Evolutionary conservation across 2,797 vertebrate genomes (phyloP).

Genomic region (Loris lydekkerianus): DNA sequence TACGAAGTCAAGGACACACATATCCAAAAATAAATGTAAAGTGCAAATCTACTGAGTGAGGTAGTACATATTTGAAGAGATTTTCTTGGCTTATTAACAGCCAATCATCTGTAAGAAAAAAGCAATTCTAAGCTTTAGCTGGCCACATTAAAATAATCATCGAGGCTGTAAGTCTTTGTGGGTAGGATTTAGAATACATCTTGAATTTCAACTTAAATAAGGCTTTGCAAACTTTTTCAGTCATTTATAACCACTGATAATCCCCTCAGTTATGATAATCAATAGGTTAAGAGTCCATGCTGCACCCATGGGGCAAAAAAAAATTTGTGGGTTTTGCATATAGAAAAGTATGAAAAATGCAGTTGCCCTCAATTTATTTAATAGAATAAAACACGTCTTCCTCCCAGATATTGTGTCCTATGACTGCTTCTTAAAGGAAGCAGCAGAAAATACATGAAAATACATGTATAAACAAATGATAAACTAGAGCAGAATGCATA

Average conservation of each 20-base stretch:
- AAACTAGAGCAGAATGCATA: background rate
- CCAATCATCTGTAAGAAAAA: background rate
- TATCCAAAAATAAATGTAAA: background rate
- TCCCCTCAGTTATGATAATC: constrained; percentile 42
- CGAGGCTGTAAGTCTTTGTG: background rate
- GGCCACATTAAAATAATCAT: background rate
- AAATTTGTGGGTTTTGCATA: constrained; percentile 46
- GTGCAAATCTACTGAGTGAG: background rate
- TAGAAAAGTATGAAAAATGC: constrained; percentile 47
- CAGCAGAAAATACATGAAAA: constrained; percentile 42
- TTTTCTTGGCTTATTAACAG: background rate
- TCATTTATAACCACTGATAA: constrained; percentile 71
- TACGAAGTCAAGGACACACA: background rate
- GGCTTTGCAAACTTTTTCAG: constrained; percentile 38
- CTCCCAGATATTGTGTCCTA: background rate
- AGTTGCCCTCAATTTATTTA: constrained; percentile 40
- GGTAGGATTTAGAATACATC: background rate
- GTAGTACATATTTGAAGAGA: background rate
- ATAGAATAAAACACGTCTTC: background rate
- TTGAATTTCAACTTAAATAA: constrained; percentile 56
- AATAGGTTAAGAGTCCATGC: constrained; percentile 37
- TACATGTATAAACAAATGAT: background rate
- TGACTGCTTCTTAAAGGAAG: background rate
- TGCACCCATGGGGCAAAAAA: background rate
- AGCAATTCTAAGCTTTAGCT: background rate